These are phyloP conservation scores for Lasioglossum malachurum DNA, from an alignment of 2,888 invertebrate genomes.

Conservation along the genomic window DNA sequence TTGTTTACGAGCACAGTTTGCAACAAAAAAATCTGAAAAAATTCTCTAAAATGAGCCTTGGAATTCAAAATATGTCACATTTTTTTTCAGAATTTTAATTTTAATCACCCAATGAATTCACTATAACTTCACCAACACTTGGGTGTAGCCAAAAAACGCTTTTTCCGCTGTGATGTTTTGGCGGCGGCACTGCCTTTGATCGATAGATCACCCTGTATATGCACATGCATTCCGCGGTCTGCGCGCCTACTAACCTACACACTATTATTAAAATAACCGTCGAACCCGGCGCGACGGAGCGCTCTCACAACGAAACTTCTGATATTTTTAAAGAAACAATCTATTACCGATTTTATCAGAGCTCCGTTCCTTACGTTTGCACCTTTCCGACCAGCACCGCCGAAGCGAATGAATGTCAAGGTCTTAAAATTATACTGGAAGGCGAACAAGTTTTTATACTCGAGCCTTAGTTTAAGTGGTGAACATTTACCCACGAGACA, in stretches of 20 bases:
- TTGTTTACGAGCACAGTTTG: no score
- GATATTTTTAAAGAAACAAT: not conserved
- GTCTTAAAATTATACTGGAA: not conserved
- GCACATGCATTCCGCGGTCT: not conserved
- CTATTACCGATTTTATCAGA: not conserved
- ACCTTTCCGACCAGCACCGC: not conserved
- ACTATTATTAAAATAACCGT: not conserved
- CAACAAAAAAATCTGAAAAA: no score
- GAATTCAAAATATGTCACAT: no score
- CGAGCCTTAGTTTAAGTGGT: not conserved
- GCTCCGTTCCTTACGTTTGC: not conserved
- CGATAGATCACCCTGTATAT: no score
- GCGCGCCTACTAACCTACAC: slow-evolving; percentile 1
- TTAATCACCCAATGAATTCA: no score
- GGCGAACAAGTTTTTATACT: not conserved
- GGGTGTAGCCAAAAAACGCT: no score
- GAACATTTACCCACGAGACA: not conserved
- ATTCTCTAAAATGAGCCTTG: no score
- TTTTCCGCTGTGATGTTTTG: no score
- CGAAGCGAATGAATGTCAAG: slow-evolving; percentile 16
- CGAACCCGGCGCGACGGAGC: no score
- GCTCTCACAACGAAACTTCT: not conserved
- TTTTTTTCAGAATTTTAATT: no score
- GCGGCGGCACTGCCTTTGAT: no score
- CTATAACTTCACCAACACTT: no score